These are phyloP conservation scores for Hofmannophila pseudospretella DNA, from an alignment of 2,888 invertebrate species.

Conservation along the genomic window DNA sequence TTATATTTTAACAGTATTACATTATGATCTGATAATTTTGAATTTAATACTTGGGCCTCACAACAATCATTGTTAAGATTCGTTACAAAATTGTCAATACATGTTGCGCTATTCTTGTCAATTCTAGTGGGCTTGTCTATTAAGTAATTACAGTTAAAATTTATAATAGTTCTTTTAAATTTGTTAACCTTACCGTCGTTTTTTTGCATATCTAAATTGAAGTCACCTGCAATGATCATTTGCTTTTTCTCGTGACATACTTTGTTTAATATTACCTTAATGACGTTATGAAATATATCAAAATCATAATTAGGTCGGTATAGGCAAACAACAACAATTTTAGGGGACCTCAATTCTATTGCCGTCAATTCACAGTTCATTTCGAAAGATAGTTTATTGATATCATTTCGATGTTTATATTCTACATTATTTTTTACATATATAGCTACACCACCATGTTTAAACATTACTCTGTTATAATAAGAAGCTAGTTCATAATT, in stretches of 20 bases:
- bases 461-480: background rate
- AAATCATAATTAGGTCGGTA: background rate
- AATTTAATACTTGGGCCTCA: background rate
- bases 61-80: background rate
- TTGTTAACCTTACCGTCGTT: background rate
- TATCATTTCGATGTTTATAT: background rate
- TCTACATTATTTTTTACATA: background rate
- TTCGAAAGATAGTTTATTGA: background rate
- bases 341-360: background rate
- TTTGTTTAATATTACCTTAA: background rate
- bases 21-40: conserved; percentile 2
- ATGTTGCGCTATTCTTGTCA: background rate
- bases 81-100: background rate
- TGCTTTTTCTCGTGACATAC: background rate
- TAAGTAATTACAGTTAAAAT: background rate
- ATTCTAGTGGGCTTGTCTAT: background rate
- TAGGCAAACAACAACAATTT: background rate
- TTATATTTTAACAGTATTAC: background rate
- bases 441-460: background rate
- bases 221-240: background rate
- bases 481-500: background rate
- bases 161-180: background rate
- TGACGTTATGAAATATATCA: background rate
- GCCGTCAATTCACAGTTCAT: too few species aligned
- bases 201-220: background rate